Evolutionary conservation across 2,797 vertebrate species (phyloP).

Genomic region (Acanthurus lineatus): DNA sequence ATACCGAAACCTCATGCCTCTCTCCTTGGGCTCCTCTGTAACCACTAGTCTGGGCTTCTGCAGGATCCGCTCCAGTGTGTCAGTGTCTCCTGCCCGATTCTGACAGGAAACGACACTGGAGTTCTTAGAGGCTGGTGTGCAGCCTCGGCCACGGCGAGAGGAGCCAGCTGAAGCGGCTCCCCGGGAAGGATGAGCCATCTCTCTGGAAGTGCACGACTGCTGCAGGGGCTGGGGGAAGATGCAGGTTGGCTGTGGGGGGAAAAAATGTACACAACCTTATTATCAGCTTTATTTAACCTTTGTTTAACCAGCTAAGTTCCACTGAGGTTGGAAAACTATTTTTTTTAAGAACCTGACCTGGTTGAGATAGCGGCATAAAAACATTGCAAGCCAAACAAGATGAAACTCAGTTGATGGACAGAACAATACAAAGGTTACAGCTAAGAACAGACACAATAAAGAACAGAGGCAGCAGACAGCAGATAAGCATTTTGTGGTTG

Average conservation of each 20-base stretch:
- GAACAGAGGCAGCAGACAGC: background rate
- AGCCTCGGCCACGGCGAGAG: conserved; percentile 48
- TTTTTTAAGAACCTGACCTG: background rate
- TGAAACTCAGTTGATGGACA: background rate
- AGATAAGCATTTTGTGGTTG: background rate
- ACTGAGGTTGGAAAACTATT: background rate
- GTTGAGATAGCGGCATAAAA: background rate
- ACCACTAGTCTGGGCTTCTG: conserved; percentile 88
- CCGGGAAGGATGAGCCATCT: conserved; percentile 66
- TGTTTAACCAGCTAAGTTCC: background rate
- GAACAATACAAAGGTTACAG: background rate
- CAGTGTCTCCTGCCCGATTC: conserved; percentile 46
- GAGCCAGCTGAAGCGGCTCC: conserved; percentile 8
- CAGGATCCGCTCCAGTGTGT: conserved; percentile 81
- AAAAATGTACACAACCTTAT: background rate
- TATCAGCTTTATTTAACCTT: background rate
- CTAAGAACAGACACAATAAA: background rate
- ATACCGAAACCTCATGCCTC: conserved; percentile 97
- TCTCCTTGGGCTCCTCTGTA: conserved; percentile 93
- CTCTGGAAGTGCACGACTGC: conserved; percentile 20
- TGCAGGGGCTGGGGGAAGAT: conserved; percentile 39
- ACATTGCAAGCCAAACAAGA: background rate
- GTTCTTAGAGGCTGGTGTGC: conserved; percentile 14
- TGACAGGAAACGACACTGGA: conserved; percentile 26
- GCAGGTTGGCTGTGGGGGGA: conserved; percentile 56